Conservation (phyloP, 2,888 invertebrate genomes). For the Teinopalpus imperialis region DNA sequence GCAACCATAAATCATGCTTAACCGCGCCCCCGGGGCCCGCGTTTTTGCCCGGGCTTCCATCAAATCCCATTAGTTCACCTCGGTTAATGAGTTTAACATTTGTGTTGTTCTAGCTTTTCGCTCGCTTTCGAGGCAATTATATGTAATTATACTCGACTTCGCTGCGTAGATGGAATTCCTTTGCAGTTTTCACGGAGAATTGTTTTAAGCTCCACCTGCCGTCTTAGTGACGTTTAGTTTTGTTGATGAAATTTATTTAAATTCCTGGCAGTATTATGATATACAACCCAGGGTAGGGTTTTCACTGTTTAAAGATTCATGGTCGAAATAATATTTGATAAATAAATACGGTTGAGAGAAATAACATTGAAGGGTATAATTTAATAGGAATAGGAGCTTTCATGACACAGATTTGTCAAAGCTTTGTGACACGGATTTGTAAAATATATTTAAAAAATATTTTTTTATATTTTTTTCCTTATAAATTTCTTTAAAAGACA, state of each 20-base stretch:
- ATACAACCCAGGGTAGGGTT: too few relatives aligned
- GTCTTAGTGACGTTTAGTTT: constrained; percentile 1
- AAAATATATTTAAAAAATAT: too few relatives aligned
- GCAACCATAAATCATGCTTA: constrained; percentile 48
- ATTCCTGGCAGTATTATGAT: too few relatives aligned
- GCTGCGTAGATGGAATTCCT: constrained; percentile 16
- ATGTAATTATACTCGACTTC: constrained; percentile 21
- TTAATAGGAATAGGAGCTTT: too few relatives aligned
- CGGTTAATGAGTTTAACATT: constrained; percentile 46
- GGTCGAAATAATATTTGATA: too few relatives aligned
- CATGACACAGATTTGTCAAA: too few relatives aligned
- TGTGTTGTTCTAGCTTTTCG: constrained; percentile 35
- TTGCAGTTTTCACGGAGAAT: constrained; percentile 13
- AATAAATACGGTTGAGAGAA: too few relatives aligned
- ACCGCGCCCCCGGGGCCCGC: constrained; percentile 43
- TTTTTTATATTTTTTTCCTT: too few relatives aligned
- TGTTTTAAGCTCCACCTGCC: constrained; percentile 19
- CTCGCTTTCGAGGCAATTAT: constrained; percentile 37
- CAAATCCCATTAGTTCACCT: constrained; percentile 47
- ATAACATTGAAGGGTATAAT: too few relatives aligned
- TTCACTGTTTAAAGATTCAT: too few relatives aligned
- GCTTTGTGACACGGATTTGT: too few relatives aligned
- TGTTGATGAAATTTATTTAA: constrained; percentile 4
- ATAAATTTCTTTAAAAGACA: too few relatives aligned
- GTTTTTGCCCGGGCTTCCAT: constrained; percentile 50